phyloP scores from a whole-genome alignment of 2,797 vertebrate species.

The Heterohyrax brucei region DNA sequence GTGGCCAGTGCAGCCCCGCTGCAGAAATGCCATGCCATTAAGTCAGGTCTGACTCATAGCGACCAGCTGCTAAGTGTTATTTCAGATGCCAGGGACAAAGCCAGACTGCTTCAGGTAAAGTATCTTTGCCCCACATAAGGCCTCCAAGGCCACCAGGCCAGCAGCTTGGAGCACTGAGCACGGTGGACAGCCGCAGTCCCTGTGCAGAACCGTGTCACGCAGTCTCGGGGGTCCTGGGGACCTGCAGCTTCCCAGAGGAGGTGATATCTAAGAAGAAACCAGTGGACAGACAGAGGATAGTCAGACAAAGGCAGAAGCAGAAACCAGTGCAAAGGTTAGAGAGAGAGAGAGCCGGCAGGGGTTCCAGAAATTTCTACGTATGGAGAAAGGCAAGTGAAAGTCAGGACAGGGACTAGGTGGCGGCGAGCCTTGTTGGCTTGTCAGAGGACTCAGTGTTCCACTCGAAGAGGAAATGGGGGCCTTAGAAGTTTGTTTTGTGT shows the following conservation, averaged over 20 bases:
- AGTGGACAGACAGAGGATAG: rapidly evolving
- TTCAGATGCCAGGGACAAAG: neutral
- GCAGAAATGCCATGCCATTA: neutral
- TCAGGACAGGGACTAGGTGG: rapidly evolving
- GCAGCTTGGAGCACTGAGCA: rapidly evolving
- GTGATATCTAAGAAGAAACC: neutral
- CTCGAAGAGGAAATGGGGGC: neutral
- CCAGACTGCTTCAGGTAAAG: neutral
- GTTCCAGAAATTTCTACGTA: neutral
- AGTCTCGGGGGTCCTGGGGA: rapidly evolving
- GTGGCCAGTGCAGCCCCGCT: neutral
- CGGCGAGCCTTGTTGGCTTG: rapidly evolving
- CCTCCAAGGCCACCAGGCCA: neutral
- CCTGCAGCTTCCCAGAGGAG: neutral
- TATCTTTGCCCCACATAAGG: too few relatives aligned
- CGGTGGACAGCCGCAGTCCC: rapidly evolving
- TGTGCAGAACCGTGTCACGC: rapidly evolving
- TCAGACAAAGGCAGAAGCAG: neutral
- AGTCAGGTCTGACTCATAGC: too few relatives aligned
- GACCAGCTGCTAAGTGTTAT: neutral
- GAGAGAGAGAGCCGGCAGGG: too few relatives aligned
- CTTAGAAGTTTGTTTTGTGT: neutral
- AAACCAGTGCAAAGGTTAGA: rapidly evolving
- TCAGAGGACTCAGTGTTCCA: neutral
- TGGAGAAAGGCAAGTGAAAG: neutral